A percentile compares a stretch with the other conserved stretches of the same genome.
Evolutionary conservation across 2,797 vertebrate species (phyloP).

Genomic region (Pangasius larnaudii): DNA sequence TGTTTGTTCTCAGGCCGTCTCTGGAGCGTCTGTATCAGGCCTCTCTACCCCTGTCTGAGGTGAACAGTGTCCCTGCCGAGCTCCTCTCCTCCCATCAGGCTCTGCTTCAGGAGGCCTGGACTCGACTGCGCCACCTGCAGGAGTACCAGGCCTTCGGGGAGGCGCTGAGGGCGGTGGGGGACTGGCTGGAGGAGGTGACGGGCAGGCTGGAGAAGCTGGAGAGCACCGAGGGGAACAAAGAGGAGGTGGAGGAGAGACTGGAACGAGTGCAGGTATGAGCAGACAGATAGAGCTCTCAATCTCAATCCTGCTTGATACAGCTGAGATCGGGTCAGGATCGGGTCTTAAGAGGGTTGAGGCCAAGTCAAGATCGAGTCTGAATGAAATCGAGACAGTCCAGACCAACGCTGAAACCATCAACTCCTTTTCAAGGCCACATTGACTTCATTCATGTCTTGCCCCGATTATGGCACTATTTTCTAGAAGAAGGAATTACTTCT

Average conservation of each 20-base stretch:
- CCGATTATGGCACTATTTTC: not conserved
- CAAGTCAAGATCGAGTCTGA: not conserved
- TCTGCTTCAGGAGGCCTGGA: conserved; percentile 83
- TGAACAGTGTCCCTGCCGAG: conserved; percentile 78
- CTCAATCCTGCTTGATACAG: too few relatives aligned
- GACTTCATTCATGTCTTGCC: not conserved
- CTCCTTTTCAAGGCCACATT: not conserved
- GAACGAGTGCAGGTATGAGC: conserved; percentile 85
- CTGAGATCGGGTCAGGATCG: not conserved
- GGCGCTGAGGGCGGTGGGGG: conserved; percentile 86
- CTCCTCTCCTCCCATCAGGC: conserved; percentile 86
- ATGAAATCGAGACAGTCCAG: not conserved
- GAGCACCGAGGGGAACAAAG: conserved; percentile 88
- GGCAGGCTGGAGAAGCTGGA: conserved; percentile 82
- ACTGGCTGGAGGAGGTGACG: conserved; percentile 88
- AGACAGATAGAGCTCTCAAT: not conserved
- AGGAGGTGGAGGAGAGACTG: conserved; percentile 82
- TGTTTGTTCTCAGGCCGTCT: conserved; percentile 77
- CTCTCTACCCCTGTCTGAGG: conserved; percentile 84
- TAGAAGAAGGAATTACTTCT: not conserved
- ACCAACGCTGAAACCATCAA: not conserved
- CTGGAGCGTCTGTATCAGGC: conserved; percentile 86
- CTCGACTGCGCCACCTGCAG: conserved; percentile 83
- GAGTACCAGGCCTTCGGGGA: conserved; percentile 90
- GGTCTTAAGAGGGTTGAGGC: not conserved